These are phyloP conservation scores for Alectoris magna DNA, from an alignment of 2,797 vertebrate genomes.

Conservation along the genomic window DNA sequence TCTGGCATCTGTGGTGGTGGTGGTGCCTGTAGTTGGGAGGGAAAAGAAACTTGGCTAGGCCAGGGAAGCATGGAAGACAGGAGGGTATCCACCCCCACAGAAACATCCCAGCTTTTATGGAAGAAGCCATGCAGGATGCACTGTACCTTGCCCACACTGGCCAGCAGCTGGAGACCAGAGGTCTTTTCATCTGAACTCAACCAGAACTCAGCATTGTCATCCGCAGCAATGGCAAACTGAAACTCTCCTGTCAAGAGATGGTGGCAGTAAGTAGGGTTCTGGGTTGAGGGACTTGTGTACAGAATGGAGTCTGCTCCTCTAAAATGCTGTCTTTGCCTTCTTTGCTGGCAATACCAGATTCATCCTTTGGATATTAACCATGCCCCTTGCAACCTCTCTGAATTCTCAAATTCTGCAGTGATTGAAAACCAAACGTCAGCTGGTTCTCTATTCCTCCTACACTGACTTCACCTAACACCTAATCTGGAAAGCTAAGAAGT, in stretches of 20 bases:
- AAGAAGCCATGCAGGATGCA: slow-evolving; percentile 25
- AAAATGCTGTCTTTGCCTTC: neutral
- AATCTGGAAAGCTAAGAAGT: neutral
- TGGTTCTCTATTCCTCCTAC: neutral
- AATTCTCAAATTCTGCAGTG: neutral
- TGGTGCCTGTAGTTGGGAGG: neutral
- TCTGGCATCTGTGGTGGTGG: neutral
- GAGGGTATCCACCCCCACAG: neutral
- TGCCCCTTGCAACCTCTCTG: neutral
- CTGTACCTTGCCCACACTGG: slow-evolving; percentile 91
- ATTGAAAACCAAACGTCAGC: neutral
- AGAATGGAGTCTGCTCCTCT: neutral
- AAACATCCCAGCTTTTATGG: neutral
- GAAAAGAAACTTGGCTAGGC: neutral
- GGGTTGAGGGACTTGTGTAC: neutral
- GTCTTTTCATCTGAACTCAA: slow-evolving; percentile 88
- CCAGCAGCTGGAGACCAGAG: slow-evolving; percentile 83
- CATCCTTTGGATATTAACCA: neutral
- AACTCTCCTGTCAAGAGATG: slow-evolving; percentile 83
- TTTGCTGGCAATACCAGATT: neutral
- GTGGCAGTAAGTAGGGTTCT: neutral
- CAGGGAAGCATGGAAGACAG: neutral
- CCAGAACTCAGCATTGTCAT: slow-evolving; percentile 97
- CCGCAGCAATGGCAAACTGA: slow-evolving; percentile 92
- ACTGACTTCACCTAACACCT: neutral